phyloP scores from a whole-genome alignment of 1,140 invertebrate genomes.

The Teleogryllus occipitalis region DNA sequence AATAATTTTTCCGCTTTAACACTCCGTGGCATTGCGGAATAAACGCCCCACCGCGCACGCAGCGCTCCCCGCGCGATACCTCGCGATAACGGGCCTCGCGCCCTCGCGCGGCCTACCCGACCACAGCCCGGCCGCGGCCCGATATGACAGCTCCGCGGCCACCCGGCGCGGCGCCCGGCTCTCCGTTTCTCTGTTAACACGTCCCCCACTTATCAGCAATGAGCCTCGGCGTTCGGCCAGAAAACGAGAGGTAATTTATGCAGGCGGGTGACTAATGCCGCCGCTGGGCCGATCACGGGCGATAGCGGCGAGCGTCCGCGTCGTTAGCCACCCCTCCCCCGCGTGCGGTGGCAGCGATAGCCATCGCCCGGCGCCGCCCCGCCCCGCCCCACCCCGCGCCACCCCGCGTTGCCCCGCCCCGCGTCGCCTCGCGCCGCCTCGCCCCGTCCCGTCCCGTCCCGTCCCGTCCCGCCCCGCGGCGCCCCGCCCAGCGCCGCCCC shows the following conservation, averaged over 20 bases:
- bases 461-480: too few relatives aligned
- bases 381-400: too few relatives aligned
- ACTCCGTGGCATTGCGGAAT: not conserved
- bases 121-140: not conserved
- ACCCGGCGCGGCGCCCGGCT: too few relatives aligned
- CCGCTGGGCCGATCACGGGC: not conserved
- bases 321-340: not conserved
- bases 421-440: too few relatives aligned
- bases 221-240: not conserved
- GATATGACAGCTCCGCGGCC: not conserved
- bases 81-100: too few relatives aligned
- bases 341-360: not conserved
- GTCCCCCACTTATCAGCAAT: not conserved
- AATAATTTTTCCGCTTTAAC: too few relatives aligned
- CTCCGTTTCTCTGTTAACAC: not conserved
- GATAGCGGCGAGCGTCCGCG: not conserved
- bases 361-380: too few relatives aligned
- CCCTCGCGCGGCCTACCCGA: too few relatives aligned
- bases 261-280: not conserved
- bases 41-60: not conserved
- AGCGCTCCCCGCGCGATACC: not conserved
- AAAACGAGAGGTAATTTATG: constrained; percentile 5
- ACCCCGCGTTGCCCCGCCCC: too few relatives aligned
- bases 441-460: too few relatives aligned
- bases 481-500: too few relatives aligned